These are phyloP conservation scores for Branchipolynoe longqiensis DNA, from an alignment of 2,888 invertebrate genomes.

Conservation along the genomic window DNA sequence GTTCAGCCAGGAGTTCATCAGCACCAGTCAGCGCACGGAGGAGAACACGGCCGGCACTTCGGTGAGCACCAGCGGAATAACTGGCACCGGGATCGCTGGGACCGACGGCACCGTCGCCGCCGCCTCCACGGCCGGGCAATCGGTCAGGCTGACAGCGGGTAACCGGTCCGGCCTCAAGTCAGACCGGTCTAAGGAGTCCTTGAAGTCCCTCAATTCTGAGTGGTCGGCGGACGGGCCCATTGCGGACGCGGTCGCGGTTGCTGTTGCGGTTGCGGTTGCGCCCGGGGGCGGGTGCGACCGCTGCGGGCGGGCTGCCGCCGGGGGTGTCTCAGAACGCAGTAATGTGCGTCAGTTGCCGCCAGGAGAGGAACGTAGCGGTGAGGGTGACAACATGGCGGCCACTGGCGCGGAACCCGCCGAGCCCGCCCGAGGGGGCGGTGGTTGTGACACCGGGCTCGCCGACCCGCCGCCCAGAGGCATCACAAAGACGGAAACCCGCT, in stretches of 20 bases:
- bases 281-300: neutral
- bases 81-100: neutral
- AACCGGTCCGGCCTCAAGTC: too few species aligned
- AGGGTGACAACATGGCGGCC: neutral
- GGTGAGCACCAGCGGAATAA: neutral
- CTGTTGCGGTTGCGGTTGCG: neutral
- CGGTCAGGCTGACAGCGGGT: too few species aligned
- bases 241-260: neutral
- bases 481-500: slow-evolving; percentile 24
- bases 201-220: slow-evolving; percentile 24
- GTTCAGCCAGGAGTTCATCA: slow-evolving; percentile 37
- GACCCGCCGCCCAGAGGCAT: neutral
- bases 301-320: neutral
- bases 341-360: neutral
- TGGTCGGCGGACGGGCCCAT: neutral
- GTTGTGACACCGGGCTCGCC: neutral
- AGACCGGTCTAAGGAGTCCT: slow-evolving; percentile 38
- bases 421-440: too few species aligned
- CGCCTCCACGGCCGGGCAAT: too few species aligned
- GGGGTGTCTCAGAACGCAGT: neutral
- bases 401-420: neutral
- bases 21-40: slow-evolving; percentile 20
- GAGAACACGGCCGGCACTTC: slow-evolving; percentile 16
- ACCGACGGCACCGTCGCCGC: too few species aligned
- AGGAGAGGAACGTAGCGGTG: neutral